Base-by-base conservation (phyloP, 2,797 vertebrate genomes). In the Melopsittacus undulatus region DNA sequence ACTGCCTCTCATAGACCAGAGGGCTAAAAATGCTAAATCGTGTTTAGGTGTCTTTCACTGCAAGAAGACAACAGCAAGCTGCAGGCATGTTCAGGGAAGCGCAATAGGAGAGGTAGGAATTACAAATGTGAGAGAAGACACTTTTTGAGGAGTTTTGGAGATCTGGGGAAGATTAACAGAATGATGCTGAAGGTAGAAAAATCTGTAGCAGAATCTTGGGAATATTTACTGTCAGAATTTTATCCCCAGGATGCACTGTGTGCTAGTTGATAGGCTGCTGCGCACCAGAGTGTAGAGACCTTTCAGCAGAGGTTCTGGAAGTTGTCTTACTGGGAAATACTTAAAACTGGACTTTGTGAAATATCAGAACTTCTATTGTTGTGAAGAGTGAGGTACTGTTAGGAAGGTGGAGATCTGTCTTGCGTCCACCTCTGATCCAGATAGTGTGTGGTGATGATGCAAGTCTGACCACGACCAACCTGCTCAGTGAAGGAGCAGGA, bases 1-100 rank as follows among this genome's bases (percentile, higher is more conserved):
- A 56, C 24, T 87, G 77, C 2, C 7, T 82, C 36, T 93, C 75
- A 23, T 85, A 80, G 92, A 90, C 76, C 56, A 57, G 66, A 68
- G 38, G 42, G 29, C 48, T 87, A 62, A 74, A 89, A 94, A 74
- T 85, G 64, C 45, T 52, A n/a, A 36, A 3, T 77, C 83, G 64
- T 61, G 11, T 12, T 74, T 77, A 34, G 34, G n/a, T 66, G 40
- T 87, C 59, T 88, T 92, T 90, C 46, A 22, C 48, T 77, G 68
- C 7, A 11, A 85, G 67, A 57, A 64, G 51, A 51, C 48, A 78
- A 8, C 48, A 49, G 38, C 45, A 83, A 80, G 36, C 68, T 62
- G 64, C 5, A 2, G 5, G 4, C 18, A 8, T 0, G 0, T 21
- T 92, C 40, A 43, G 59, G 62, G 67, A 70, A 68, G 38, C n/a